Evolutionary conservation across 2,797 vertebrate species (phyloP), one percentile per base, ranked within the genome.

Genomic region (Dicrostonyx torquatus): DNA sequence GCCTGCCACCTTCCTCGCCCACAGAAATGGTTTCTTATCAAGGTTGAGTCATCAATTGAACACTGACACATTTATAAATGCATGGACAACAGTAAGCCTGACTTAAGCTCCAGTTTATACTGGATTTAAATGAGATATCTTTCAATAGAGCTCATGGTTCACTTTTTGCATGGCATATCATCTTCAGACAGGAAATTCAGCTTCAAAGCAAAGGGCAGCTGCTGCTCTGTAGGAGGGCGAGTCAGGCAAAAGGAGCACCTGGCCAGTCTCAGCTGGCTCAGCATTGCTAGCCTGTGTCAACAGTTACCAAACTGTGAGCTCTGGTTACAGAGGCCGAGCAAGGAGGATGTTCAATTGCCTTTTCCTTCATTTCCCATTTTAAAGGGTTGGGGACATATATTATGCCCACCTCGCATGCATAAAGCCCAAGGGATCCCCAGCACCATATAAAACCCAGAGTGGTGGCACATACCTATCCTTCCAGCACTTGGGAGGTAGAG

Each of bases 291-390:
- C 43, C 24, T 64, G 26, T 58, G 68, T 87, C 88, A 80, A 53
- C 3, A 11, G 37, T 12, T 80, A 72, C 29, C 37, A 93, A 77
- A 15, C 24, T 17, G 14, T 12, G 58, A 58, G 93, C 20, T 70
- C 37, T 72, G 73, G 14, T 78, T 72, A 84, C 88, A 79, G 34
- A 70, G 9, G 17, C n/a, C 43, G n/a, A 31, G n/a, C 13, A 68
- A 43, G 18, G 37, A 66, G 88, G 29, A 73, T 37, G 5, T 31
- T 50, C 55, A 77, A 50, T 87, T 66, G 2, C 37, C 43, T 87
- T 48, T 43, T 87, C 55, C 48, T 92, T 96, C 89, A 89, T 89
- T 95, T 95, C 2, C 4, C 13, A 40, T 50, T 85, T 93, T 34
- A 50, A 85, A 95, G 66, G 84, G 62, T 3, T 66, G 60, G 22